These are phyloP conservation scores for Poeciliopsis presidionis DNA, from an alignment of 2,797 vertebrate species.

Conservation along the genomic window DNA sequence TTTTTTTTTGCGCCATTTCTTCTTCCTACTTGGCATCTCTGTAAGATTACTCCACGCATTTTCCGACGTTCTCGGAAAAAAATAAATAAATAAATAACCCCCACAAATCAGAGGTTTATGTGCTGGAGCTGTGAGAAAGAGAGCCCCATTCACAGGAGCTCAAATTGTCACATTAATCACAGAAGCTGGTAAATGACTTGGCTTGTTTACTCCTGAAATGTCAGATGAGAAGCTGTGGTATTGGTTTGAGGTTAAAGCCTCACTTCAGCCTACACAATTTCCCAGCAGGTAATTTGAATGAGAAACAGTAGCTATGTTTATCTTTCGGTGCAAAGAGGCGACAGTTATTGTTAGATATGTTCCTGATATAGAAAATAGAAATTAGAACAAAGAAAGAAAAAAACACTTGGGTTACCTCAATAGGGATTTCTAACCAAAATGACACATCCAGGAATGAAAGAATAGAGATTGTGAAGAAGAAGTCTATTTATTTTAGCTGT, in stretches of 20 bases:
- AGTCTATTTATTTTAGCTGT: background rate
- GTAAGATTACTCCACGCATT: background rate
- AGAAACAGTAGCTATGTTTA: slow-evolving; percentile 54
- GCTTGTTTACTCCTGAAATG: slow-evolving; percentile 51
- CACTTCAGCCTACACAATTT: slow-evolving; percentile 58
- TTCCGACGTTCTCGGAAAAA: background rate
- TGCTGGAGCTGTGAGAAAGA: slow-evolving; percentile 39
- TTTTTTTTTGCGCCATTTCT: background rate
- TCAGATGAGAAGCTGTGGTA: slow-evolving; percentile 61
- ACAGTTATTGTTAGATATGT: slow-evolving; percentile 12
- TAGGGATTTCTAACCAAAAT: slow-evolving; percentile 16
- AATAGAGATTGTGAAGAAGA: background rate
- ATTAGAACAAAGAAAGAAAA: background rate
- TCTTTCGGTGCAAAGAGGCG: slow-evolving; percentile 29
- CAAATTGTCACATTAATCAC: slow-evolving; percentile 54
- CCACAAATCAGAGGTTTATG: background rate
- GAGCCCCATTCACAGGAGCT: slow-evolving; percentile 36
- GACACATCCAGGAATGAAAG: slow-evolving; percentile 39
- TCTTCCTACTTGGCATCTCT: background rate
- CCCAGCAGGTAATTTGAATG: slow-evolving; percentile 75
- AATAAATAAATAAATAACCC: too few relatives aligned
- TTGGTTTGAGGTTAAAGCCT: slow-evolving; percentile 65
- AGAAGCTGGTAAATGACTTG: slow-evolving; percentile 66
- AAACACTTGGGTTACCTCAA: background rate
- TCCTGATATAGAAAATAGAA: slow-evolving; percentile 7